phyloP scores from a whole-genome alignment of 1,140 invertebrate species.

The Brachystomella parvula region DNA sequence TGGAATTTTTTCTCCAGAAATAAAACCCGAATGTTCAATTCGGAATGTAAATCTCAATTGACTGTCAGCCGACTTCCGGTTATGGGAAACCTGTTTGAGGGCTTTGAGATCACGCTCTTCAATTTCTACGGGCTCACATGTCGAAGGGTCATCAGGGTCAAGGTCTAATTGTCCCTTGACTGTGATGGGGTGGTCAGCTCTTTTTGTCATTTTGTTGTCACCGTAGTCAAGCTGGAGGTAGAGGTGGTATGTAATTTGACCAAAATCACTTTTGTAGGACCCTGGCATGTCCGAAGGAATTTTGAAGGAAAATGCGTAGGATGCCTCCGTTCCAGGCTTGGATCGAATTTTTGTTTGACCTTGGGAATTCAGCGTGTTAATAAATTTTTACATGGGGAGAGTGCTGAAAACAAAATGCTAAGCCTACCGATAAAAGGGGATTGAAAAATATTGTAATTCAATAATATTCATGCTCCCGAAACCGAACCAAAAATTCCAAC shows the following conservation, averaged over 20 bases:
- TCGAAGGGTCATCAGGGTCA: not conserved
- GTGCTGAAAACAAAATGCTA: too few relatives aligned
- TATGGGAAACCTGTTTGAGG: not conserved
- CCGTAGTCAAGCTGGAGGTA: conserved; percentile 9
- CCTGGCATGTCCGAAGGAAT: conserved; percentile 9
- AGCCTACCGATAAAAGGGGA: too few relatives aligned
- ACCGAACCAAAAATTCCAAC: too few relatives aligned
- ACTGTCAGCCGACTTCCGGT: not conserved
- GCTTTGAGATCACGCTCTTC: not conserved
- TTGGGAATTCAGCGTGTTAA: too few relatives aligned
- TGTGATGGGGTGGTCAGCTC: conserved; percentile 16
- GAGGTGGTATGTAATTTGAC: not conserved
- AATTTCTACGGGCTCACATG: not conserved
- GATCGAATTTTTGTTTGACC: conserved; percentile 2
- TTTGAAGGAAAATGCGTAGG: not conserved
- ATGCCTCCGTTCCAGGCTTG: not conserved
- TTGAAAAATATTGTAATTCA: too few relatives aligned
- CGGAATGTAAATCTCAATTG: conserved; percentile 16
- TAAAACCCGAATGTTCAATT: conserved; percentile 15
- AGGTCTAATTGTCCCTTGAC: conserved; percentile 11
- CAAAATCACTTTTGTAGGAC: not conserved
- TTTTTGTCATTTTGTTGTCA: conserved; percentile 13
- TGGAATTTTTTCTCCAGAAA: conserved; percentile 17
- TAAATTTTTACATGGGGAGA: too few relatives aligned
- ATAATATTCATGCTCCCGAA: too few relatives aligned